Conservation (phyloP, 2,888 invertebrate genomes). For the Leptopterna dolabrata region DNA sequence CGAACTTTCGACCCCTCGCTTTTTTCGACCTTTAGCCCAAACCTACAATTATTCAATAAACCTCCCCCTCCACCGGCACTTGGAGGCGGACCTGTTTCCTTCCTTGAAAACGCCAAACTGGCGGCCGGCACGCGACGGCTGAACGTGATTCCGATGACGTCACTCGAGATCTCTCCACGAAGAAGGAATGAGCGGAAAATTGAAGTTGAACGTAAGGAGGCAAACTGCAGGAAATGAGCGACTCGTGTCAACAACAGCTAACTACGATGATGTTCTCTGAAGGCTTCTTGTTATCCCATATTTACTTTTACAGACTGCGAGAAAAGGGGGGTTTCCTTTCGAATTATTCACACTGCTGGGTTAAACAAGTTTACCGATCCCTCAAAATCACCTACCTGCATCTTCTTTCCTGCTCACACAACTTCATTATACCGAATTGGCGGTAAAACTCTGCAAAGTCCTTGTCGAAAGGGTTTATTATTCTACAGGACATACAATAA, state of each 20-base stretch:
- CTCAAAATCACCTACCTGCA: too few species aligned
- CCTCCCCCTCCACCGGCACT: too few species aligned
- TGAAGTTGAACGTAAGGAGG: too few species aligned
- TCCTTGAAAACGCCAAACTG: background rate
- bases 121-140: background rate
- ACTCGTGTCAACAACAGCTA: constrained; percentile 42
- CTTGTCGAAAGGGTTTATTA: too few species aligned
- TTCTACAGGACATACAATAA: too few species aligned
- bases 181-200: background rate
- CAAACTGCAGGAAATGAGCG: constrained; percentile 34
- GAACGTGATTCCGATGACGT: background rate
- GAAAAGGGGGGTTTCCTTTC: too few species aligned
- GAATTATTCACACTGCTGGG: too few species aligned
- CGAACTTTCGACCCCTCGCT: background rate
- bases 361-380: too few species aligned
- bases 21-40: background rate
- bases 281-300: background rate
- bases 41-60: constrained; percentile 22
- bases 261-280: too few species aligned
- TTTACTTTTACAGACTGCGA: constrained; percentile 9
- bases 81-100: background rate
- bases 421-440: too few species aligned
- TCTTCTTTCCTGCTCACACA: too few species aligned
- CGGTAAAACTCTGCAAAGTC: too few species aligned
- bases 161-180: background rate